Evolutionary conservation across 2,888 invertebrate genomes (phyloP).

Genomic region (Amphipoea lucens): DNA sequence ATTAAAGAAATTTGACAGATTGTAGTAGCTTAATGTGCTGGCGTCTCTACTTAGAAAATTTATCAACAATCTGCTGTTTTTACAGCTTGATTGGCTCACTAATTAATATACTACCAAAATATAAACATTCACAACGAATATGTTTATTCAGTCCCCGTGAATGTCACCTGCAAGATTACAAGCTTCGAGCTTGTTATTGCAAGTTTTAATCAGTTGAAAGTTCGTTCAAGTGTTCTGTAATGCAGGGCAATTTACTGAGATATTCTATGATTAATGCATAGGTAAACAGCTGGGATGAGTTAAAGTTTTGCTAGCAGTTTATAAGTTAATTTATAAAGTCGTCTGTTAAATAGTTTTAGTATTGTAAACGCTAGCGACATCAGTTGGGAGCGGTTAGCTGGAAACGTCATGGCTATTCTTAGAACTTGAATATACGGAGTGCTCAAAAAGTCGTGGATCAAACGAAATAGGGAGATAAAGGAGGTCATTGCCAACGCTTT

Average conservation of each 20-base stretch:
- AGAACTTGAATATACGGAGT: not conserved
- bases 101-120: not conserved
- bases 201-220: slow-evolving; percentile 10
- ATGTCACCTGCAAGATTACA: slow-evolving; percentile 7
- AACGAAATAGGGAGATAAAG: no score
- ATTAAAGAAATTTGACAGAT: no score
- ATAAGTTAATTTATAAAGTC: not conserved
- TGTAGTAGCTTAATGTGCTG: no score
- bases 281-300: not conserved
- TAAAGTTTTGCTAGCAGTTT: not conserved
- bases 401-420: not conserved
- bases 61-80: no score
- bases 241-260: slow-evolving; percentile 2
- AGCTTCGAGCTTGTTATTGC: not conserved
- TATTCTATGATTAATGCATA: slow-evolving; percentile 8
- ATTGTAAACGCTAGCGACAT: not conserved
- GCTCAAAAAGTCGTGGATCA: no score
- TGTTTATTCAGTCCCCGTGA: not conserved
- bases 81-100: not conserved
- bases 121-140: not conserved
- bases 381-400: not conserved
- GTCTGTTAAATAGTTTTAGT: not conserved
- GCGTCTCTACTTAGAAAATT: not conserved
- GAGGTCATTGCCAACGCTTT: no score
- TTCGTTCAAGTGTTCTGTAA: not conserved